phyloP scores from a whole-genome alignment of 2,888 invertebrate genomes.

The Antheraea assamensis region DNA sequence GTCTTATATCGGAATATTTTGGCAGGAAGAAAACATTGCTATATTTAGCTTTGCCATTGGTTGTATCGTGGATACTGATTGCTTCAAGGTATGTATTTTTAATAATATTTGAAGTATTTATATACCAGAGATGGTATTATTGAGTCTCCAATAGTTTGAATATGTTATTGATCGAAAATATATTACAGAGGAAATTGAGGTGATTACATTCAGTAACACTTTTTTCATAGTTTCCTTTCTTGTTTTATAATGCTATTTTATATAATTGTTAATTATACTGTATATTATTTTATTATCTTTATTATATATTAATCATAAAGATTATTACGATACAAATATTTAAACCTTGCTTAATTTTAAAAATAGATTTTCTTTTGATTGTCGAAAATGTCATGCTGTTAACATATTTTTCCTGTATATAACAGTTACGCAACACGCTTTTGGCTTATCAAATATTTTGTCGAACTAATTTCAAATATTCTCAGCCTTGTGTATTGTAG shows the following conservation, averaged over 20 bases:
- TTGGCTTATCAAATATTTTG: too few relatives aligned
- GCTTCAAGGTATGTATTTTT: conserved; percentile 69
- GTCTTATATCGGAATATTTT: conserved; percentile 76
- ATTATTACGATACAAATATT: too few relatives aligned
- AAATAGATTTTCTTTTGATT: too few relatives aligned
- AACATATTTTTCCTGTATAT: too few relatives aligned
- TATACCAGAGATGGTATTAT: neutral
- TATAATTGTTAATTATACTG: too few relatives aligned
- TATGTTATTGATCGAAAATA: neutral
- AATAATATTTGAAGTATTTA: neutral
- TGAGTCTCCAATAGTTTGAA: neutral
- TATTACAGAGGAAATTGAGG: neutral
- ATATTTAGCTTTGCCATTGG: conserved; percentile 76
- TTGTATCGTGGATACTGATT: conserved; percentile 81
- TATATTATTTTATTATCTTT: too few relatives aligned
- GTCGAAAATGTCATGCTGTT: too few relatives aligned
- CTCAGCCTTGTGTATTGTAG: neutral
- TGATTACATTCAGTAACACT: neutral
- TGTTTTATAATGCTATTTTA: neutral
- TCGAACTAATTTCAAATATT: neutral
- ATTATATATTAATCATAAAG: too few relatives aligned
- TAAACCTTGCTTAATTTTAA: too few relatives aligned
- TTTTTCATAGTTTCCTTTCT: neutral
- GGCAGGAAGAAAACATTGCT: conserved; percentile 81
- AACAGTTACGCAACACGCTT: too few relatives aligned